A percentile compares a stretch with the other conserved stretches of the same genome.
phyloP scores from a whole-genome alignment of 53 echinoderm and acorn worm species.

The Glandiceps talaboti region DNA sequence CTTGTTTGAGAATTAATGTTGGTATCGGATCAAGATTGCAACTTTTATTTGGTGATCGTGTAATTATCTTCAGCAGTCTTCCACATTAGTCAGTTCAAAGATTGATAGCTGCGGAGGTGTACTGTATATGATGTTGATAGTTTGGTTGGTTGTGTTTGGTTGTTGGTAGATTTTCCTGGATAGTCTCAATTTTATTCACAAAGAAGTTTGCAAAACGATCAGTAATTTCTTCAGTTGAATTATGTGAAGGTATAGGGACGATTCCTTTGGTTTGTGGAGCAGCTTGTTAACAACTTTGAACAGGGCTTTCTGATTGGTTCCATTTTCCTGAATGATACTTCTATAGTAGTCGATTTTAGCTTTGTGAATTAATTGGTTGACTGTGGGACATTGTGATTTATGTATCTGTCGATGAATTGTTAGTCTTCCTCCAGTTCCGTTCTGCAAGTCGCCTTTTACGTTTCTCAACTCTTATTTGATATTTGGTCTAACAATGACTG shows the following conservation, averaged over 20 bases:
- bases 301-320: no score
- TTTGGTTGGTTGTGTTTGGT: background rate
- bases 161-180: background rate
- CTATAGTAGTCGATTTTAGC: no score
- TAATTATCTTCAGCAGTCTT: constrained; percentile 6
- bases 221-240: background rate
- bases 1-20: constrained; percentile 13
- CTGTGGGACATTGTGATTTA: no score
- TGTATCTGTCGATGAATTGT: no score
- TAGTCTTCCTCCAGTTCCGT: no score
- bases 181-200: background rate
- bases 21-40: constrained; percentile 30
- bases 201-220: background rate
- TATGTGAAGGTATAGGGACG: background rate
- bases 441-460: no score
- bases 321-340: no score
- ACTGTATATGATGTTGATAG: background rate
- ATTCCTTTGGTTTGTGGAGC: background rate
- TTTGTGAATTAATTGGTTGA: no score
- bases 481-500: no score
- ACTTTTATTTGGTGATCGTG: constrained; percentile 11
- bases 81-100: background rate
- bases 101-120: background rate
- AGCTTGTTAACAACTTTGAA: no score
- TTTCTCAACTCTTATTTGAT: no score